Base-by-base conservation (phyloP, 2,888 invertebrate genomes). In the Brassicogethes aeneus region DNA sequence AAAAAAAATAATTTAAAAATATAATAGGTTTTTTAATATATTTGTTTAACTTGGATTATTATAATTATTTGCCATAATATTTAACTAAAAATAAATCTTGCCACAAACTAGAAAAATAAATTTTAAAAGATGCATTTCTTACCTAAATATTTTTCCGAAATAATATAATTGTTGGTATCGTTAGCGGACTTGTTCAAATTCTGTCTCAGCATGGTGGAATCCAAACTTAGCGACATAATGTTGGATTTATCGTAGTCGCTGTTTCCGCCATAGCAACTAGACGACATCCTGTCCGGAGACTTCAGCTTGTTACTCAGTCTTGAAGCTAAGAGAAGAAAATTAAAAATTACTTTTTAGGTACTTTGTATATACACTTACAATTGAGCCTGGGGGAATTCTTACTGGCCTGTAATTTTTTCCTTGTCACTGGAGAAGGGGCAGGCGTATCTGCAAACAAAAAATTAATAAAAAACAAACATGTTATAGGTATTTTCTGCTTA, bases 271-370 rank as follows among this genome's bases (percentile, higher is more conserved):
- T 85, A 85, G 68, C 79, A 85, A 62, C 85, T 85, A 8, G 79
- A 75, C 1, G 78, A 70, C 71, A 86, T 80, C 7, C 83, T 76
- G 63, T 86, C 86, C 0, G 85, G 85, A 0, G 85, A 85, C 23
- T 74, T 74, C 43, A 68, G 65, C 36, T 70, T 65, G 10, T 64
- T 70, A 41, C 65, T 23, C 68, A 46, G 38, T 33, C 51, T 62
- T 2, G 72, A 64, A 64, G 70, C 73, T 59, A 37, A 39, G 57
- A 51, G 15, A 46, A 35, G 29, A 23, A 23, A 23, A 7, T 23
- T 23, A 23, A 23, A 23, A 23, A 23, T 7, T 23, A 23, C 23
- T 23, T 10, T 23, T n/a, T n/a, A n/a, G n/a, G n/a, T n/a, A n/a
- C n/a, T n/a, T n/a, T n/a, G n/a, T n/a, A n/a, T n/a, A n/a, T n/a